Evolutionary conservation across 2,797 vertebrate genomes (phyloP), one percentile per base, ranked within the genome.

Genomic region (Sebastes matsubarae): DNA sequence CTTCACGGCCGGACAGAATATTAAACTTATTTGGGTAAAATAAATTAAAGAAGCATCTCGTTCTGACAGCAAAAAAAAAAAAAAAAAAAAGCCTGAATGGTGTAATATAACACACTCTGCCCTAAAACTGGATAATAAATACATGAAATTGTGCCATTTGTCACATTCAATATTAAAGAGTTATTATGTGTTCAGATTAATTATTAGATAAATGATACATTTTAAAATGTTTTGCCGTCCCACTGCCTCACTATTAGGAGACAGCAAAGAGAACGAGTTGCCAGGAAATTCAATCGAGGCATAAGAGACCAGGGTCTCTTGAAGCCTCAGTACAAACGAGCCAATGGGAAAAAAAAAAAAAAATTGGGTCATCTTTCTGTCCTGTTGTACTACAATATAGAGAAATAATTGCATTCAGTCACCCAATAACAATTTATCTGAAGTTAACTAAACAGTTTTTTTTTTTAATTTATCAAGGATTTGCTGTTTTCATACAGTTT

Each of bases 251-350:
- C 90, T 81, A 77, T 46, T 88, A 82, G 89, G 82, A 91, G 77
- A 90, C 72, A 32, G 75, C 73, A 86, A 77, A 82, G 68, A 85
- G 64, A 85, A 82, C 38, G 54, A 75, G 54, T 75, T 89, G 88
- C 91, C 92, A 93, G 82, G 83, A 92, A 93, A 94, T 92, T 90
- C 81, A 92, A 83, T 92, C 86, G 86, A 88, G 78, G 84, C 75
- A 78, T 91, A 80, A 88, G 89, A 88, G 89, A 91, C 66, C 63
- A 81, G 75, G 78, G 75, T 92, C 84, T 89, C 68, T 88, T 89
- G 71, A 92, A 93, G 81, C 74, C 72, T 88, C 78, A 82, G 74
- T 89, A 82, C 85, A 92, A 80, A 79, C 85, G 76, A 86, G 88
- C 75, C 70, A 93, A 68, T 88, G 77, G 69, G 66, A 83, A 81